Base-by-base conservation (phyloP, 2,113 vertebrate species). In the Tamias sibiricus region DNA sequence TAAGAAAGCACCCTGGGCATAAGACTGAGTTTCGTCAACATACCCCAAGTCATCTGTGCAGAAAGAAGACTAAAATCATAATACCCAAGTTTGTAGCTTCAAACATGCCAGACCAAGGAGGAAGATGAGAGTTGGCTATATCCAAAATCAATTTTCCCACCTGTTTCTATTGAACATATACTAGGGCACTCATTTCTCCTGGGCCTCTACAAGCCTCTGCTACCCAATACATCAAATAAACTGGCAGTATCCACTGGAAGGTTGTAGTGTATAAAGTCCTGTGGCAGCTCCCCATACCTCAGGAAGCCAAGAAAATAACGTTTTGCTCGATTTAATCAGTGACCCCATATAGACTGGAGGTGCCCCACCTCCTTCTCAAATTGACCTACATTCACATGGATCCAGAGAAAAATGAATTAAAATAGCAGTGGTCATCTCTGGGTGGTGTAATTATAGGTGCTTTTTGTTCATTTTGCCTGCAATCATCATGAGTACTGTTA, bases 301-400 rank as follows among this genome's bases (percentile, higher is more conserved):
- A 94, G 77, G 52, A 87, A 54, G 42, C 72, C 72, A 83, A 92
- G 62, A 84, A 96, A 81, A 84, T 16, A 57, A 54, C 71, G 49
- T 40, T 68, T 59, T 49, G 40, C 66, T 74, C n/a, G 77, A 8
- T 72, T 87, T 87, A 40, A 69, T 44, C 62, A 62, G 26, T 22
- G 16, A 71, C 54, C 30, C 91, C 64, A 83, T 28, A 85, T 66
- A 81, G 10, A 49, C 42, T 88, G 3, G 59, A 75, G n/a, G 24
- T 68, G 22, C 16, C 11, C 12, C 10, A 17, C 9, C 8, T 86
- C 42, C 42, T 82, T 30, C 80, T 74, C 42, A 47, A 81, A 91
- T 88, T 62, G 66, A 42, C 49, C 24, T 37, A 81, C 4, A 54
- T 24, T 49, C 49, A 59, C 1, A 85, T 28, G 49, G 62, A 77